Evolutionary conservation across 2,888 invertebrate species (phyloP).

Genomic region (Cosmia pyralina): DNA sequence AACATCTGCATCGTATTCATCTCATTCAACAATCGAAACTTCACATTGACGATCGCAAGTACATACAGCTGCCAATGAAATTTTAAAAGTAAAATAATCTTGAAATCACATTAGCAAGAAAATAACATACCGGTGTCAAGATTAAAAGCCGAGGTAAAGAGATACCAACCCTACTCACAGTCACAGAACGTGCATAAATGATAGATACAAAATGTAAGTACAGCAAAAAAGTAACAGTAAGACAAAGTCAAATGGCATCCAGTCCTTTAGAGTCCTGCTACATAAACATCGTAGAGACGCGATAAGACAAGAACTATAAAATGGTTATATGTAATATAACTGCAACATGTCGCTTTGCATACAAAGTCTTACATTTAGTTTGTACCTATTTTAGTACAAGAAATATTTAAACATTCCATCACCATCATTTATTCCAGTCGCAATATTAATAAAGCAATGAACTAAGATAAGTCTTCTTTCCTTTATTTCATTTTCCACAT

Average conservation of each 20-base stretch:
- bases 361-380: constrained; percentile 18
- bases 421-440: background rate
- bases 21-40: background rate
- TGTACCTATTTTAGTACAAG: too few species aligned
- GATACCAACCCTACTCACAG: constrained; percentile 40
- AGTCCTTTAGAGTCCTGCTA: constrained; percentile 25
- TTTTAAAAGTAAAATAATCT: constrained; percentile 10
- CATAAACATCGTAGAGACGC: constrained; percentile 14
- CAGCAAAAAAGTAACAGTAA: constrained; percentile 22
- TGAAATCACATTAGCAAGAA: constrained; percentile 4
- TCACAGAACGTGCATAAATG: constrained; percentile 18
- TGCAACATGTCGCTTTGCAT: constrained; percentile 21
- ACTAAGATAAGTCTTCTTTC: background rate
- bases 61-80: constrained; percentile 2
- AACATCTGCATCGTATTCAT: background rate
- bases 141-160: constrained; percentile 23
- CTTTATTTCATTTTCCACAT: background rate
- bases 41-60: background rate
- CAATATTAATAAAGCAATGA: background rate
- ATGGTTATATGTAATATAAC: constrained; percentile 2
- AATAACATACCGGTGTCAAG: constrained; percentile 24
- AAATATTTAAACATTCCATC: background rate
- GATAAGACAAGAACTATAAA: constrained; percentile 28
- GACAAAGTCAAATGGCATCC: constrained; percentile 25
- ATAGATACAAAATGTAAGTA: constrained; percentile 25